These are phyloP conservation scores for Eupithecia centaureata DNA, from an alignment of 2,888 invertebrate genomes.

Conservation along the genomic window DNA sequence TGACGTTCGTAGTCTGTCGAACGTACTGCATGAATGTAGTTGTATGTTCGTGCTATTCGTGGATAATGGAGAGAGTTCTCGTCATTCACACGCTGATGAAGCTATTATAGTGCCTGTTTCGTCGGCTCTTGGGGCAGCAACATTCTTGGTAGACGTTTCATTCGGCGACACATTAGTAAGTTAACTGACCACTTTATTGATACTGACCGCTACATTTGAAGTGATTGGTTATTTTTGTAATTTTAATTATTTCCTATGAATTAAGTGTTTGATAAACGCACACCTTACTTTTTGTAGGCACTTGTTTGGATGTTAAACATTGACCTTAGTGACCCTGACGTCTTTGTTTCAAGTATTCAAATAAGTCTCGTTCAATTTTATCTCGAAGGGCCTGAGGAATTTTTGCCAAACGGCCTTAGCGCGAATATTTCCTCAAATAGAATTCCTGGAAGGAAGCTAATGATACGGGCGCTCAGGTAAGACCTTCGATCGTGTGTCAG, in stretches of 20 bases:
- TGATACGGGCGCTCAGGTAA: slow-evolving; percentile 31
- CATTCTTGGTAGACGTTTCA: slow-evolving; percentile 9
- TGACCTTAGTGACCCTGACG: slow-evolving; percentile 3
- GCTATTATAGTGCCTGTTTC: slow-evolving; percentile 29
- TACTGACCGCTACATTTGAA: slow-evolving; percentile 3
- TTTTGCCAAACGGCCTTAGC: slow-evolving; percentile 16
- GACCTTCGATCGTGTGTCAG: slow-evolving; percentile 12
- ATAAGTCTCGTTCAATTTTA: neutral
- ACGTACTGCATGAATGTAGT: slow-evolving; percentile 20
- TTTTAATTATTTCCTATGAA: neutral
- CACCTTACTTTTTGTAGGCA: neutral
- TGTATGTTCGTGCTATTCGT: slow-evolving; percentile 29
- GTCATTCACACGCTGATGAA: slow-evolving; percentile 40
- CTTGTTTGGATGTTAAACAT: neutral
- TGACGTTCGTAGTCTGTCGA: slow-evolving; percentile 31
- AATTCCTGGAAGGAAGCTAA: slow-evolving; percentile 29
- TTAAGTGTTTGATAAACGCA: neutral
- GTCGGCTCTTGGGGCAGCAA: slow-evolving; percentile 13
- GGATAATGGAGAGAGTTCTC: slow-evolving; percentile 38
- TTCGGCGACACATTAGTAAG: slow-evolving; percentile 1
- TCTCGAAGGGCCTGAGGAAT: slow-evolving; percentile 11
- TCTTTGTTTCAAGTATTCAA: neutral
- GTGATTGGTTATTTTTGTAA: slow-evolving; percentile 1
- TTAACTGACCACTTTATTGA: neutral
- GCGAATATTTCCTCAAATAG: slow-evolving; percentile 28